Percentiles rank a stretch among this genome's conserved stretches.
Conservation (phyloP, 2,113 vertebrate genomes). For the Ciconia stormi region DNA sequence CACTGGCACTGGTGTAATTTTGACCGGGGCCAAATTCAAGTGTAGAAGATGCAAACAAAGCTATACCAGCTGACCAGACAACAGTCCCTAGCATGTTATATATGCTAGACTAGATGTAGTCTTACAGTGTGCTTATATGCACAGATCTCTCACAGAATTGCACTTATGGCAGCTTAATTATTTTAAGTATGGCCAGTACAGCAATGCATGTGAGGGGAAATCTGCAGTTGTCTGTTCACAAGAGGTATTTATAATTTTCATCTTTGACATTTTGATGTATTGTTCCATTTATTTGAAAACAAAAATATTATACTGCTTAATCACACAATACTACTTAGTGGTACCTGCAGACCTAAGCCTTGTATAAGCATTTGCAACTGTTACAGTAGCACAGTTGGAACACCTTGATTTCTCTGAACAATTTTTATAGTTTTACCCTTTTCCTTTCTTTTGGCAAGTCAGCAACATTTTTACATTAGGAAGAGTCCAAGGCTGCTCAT, state of each 20-base stretch:
- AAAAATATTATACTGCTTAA: neutral
- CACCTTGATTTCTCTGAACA: neutral
- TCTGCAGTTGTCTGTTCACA: neutral
- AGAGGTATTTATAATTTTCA: neutral
- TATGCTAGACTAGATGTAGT: neutral
- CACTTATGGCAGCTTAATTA: neutral
- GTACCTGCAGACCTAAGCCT: neutral
- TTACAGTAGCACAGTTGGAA: neutral
- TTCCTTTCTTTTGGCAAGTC: conserved; percentile 62
- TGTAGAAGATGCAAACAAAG: neutral
- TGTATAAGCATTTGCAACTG: neutral
- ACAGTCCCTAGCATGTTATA: neutral
- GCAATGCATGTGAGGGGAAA: neutral
- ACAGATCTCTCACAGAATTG: neutral
- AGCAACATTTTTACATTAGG: neutral
- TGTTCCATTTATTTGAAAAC: neutral
- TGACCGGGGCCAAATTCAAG: neutral
- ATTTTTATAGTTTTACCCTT: neutral
- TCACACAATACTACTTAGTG: neutral
- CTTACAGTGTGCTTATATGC: neutral
- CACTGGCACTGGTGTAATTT: neutral
- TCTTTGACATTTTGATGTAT: neutral
- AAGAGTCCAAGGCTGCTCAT: neutral
- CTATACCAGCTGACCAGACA: neutral
- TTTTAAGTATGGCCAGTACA: neutral